Percentiles rank a stretch among this genome's conserved stretches.
Evolutionary conservation across 2,888 invertebrate genomes (phyloP).

Genomic region (Dasysyrphus albostriatus): DNA sequence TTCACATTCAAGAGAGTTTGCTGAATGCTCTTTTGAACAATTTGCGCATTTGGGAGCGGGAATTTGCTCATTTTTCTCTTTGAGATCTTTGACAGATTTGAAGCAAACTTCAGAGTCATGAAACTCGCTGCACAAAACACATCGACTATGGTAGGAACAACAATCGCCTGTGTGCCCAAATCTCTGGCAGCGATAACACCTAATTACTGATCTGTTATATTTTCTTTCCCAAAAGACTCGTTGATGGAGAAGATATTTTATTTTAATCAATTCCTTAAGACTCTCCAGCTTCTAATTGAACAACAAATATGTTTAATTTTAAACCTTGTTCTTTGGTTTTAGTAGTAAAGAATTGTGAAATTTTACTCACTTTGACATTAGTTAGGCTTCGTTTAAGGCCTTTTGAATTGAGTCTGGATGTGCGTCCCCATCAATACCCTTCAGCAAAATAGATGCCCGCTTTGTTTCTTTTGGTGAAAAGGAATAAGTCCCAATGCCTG

Average conservation of each 20-base stretch:
- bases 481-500: too few species aligned
- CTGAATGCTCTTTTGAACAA: not conserved
- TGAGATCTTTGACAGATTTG: not conserved
- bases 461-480: too few species aligned
- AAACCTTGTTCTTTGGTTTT: too few species aligned
- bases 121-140: conserved; percentile 21
- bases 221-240: conserved; percentile 16
- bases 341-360: too few species aligned
- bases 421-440: too few species aligned
- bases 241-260: not conserved
- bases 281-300: too few species aligned
- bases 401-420: too few species aligned
- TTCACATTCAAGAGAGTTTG: conserved; percentile 3
- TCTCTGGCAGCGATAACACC: conserved; percentile 23
- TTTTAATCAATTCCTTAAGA: too few species aligned
- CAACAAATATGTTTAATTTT: too few species aligned
- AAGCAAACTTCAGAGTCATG: conserved; percentile 24
- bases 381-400: too few species aligned
- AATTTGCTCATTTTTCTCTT: not conserved
- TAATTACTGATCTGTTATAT: conserved; percentile 7
- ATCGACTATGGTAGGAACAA: conserved; percentile 29
- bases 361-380: too few species aligned
- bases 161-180: conserved; percentile 35
- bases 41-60: not conserved
- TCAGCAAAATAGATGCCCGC: too few species aligned